Percentiles rank a stretch among this genome's conserved stretches.
These are phyloP conservation scores for Anguilla pacifica DNA, from an alignment of 2,797 vertebrate genomes.

Conservation along the genomic window DNA sequence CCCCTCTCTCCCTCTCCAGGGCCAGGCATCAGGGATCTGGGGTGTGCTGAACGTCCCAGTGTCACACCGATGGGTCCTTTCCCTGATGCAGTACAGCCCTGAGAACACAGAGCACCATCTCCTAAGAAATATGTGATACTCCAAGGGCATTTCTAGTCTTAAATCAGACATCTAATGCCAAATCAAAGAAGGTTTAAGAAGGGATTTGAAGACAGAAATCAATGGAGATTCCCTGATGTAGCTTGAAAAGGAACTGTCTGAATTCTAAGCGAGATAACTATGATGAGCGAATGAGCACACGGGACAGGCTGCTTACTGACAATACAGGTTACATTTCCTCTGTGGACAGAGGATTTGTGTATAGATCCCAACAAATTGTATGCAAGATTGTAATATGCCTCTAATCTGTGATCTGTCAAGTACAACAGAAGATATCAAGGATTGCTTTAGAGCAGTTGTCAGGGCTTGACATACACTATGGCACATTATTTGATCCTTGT, in stretches of 20 bases:
- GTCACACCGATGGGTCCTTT: background rate
- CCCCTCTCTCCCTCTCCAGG: background rate
- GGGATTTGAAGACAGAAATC: constrained; percentile 18
- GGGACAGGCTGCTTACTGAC: constrained; percentile 29
- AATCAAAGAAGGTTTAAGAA: background rate
- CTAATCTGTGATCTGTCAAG: background rate
- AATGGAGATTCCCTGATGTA: background rate
- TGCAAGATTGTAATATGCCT: background rate
- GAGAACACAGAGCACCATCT: background rate
- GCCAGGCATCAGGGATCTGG: background rate
- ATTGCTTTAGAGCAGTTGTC: background rate
- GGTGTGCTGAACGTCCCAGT: background rate
- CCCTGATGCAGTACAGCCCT: background rate
- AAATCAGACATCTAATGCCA: constrained; percentile 8
- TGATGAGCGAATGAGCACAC: constrained; percentile 29
- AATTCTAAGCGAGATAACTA: background rate
- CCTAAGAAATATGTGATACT: background rate
- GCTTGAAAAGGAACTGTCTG: background rate
- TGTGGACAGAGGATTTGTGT: background rate
- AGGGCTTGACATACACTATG: background rate
- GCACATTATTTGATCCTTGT: background rate
- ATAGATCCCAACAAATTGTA: background rate
- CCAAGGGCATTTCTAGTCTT: background rate
- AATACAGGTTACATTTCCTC: background rate
- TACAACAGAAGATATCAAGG: background rate